Evolutionary conservation across 2,888 invertebrate species (phyloP).

Genomic region (Leptinotarsa peninsularis): DNA sequence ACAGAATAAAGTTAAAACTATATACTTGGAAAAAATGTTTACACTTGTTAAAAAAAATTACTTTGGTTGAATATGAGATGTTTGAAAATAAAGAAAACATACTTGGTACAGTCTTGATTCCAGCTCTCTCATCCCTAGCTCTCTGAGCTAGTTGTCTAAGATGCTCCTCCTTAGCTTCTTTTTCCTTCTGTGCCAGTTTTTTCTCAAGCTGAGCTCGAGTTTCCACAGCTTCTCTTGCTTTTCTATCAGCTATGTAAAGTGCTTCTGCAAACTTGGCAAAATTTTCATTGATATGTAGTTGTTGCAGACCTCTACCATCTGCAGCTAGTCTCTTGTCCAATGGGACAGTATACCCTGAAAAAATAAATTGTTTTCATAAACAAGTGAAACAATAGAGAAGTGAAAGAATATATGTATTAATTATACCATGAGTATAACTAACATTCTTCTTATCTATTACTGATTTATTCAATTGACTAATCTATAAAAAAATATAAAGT

Average conservation of each 20-base stretch:
- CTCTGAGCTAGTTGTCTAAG: constrained; percentile 92
- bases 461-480: no score
- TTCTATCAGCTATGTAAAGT: constrained; percentile 94
- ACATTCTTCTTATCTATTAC: no score
- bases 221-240: constrained; percentile 97
- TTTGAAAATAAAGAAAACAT: background rate
- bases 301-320: constrained; percentile 96
- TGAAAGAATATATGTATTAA: no score
- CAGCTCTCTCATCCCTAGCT: constrained; percentile 95
- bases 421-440: no score
- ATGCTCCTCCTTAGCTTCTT: constrained; percentile 97
- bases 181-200: constrained; percentile 96
- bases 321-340: constrained; percentile 98
- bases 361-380: background rate
- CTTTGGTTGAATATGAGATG: no score
- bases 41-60: no score
- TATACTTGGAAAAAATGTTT: no score
- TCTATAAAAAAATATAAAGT: no score
- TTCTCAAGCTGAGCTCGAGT: constrained; percentile 95
- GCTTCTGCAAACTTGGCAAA: constrained; percentile 99
- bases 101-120: constrained; percentile 70
- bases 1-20: no score
- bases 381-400: no score
- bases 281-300: constrained; percentile 98
- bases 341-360: constrained; percentile 89